Evolutionary conservation across 1,140 invertebrate genomes (phyloP).

Genomic region (Ectropis grisescens): DNA sequence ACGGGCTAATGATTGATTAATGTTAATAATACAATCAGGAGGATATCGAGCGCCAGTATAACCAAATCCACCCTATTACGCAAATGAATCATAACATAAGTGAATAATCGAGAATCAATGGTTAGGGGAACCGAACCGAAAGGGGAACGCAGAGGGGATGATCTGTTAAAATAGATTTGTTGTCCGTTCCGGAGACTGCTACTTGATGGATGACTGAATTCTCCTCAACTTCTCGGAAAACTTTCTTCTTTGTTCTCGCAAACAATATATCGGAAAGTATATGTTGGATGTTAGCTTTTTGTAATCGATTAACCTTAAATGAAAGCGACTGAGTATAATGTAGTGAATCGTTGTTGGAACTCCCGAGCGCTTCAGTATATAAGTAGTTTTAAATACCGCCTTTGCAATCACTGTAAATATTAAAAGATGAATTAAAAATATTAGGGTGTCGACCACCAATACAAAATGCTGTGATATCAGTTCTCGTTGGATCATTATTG

Average conservation of each 20-base stretch:
- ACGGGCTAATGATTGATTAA: no score
- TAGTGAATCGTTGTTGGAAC: slow-evolving; percentile 18
- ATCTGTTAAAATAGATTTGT: slow-evolving; percentile 60
- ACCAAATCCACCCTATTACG: no score
- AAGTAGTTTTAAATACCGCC: slow-evolving; percentile 4
- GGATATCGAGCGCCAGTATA: no score
- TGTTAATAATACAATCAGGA: no score
- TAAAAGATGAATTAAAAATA: slow-evolving; percentile 11
- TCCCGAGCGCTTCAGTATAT: slow-evolving; percentile 13
- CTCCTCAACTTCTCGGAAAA: slow-evolving; percentile 37
- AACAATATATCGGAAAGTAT: slow-evolving; percentile 33
- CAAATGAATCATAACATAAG: slow-evolving; percentile 2
- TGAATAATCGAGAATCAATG: background rate
- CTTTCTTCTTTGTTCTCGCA: slow-evolving; percentile 18
- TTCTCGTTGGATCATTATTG: slow-evolving; percentile 37
- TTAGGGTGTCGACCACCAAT: slow-evolving; percentile 37
- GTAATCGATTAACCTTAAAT: slow-evolving; percentile 25
- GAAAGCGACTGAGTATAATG: slow-evolving; percentile 44
- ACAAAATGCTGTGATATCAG: slow-evolving; percentile 67
- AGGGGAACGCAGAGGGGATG: slow-evolving; percentile 51
- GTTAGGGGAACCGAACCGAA: slow-evolving; percentile 5
- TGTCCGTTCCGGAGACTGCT: slow-evolving; percentile 39
- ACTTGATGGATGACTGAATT: slow-evolving; percentile 50
- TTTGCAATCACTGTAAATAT: background rate
- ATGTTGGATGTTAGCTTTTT: slow-evolving; percentile 15